These are phyloP conservation scores for Ruditapes philippinarum DNA, from an alignment of 1,140 invertebrate genomes.

Conservation along the genomic window DNA sequence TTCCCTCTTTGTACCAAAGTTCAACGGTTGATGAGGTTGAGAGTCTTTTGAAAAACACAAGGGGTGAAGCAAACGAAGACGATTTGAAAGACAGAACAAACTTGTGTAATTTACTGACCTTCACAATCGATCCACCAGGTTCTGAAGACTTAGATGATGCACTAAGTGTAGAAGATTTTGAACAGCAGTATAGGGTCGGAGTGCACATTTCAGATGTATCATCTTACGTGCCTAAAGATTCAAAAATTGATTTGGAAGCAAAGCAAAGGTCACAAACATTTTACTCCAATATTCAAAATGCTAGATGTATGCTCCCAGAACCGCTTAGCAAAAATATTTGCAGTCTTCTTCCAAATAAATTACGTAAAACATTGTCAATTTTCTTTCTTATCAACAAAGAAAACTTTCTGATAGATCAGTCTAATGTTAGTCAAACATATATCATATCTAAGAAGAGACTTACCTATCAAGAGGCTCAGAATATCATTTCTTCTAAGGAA, in stretches of 20 bases:
- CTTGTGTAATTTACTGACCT: slow-evolving; percentile 87
- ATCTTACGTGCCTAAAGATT: slow-evolving; percentile 75
- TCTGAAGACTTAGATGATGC: slow-evolving; percentile 99
- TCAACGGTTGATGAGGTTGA: background rate
- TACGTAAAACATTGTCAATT: slow-evolving; percentile 78
- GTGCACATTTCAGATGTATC: slow-evolving; percentile 85
- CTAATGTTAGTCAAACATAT: slow-evolving; percentile 60
- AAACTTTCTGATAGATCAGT: slow-evolving; percentile 57
- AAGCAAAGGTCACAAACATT: slow-evolving; percentile 78
- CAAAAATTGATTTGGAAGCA: slow-evolving; percentile 81
- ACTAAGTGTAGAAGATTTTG: slow-evolving; percentile 89
- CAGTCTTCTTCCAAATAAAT: slow-evolving; percentile 83
- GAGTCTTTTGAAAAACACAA: background rate
- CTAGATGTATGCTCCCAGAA: slow-evolving; percentile 86
- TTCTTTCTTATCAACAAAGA: slow-evolving; percentile 72
- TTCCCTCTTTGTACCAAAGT: slow-evolving; percentile 7
- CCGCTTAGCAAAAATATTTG: slow-evolving; percentile 84
- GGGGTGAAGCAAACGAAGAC: background rate
- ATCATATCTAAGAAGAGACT: slow-evolving; percentile 73
- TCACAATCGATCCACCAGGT: slow-evolving; percentile 98
- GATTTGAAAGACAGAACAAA: slow-evolving; percentile 88
- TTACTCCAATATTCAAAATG: slow-evolving; percentile 76
- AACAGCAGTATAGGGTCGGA: slow-evolving; percentile 71
- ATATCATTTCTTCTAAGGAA: slow-evolving; percentile 63
- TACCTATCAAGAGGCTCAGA: slow-evolving; percentile 75